A percentile compares a stretch with the other conserved stretches of the same genome.
Conservation (phyloP, 2,888 invertebrate species). For the Isoperla grammatica region DNA sequence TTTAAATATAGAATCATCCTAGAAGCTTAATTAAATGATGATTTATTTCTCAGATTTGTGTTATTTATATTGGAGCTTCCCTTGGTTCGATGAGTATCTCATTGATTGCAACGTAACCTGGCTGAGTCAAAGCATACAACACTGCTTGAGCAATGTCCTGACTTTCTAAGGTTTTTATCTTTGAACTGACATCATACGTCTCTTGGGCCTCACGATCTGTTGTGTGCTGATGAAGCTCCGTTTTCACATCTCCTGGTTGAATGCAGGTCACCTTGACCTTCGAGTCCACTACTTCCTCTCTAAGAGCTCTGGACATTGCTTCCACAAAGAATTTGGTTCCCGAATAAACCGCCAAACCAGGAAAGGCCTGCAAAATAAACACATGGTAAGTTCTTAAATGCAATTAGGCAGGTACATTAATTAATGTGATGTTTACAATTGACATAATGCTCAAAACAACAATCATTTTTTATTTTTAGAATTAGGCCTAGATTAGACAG, state of each 20-base stretch:
- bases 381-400: conserved; percentile 1
- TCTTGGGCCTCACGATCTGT: conserved; percentile 32
- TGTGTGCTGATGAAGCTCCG: conserved; percentile 31
- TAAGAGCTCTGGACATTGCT: conserved; percentile 32
- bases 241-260: conserved; percentile 35
- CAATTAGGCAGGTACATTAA: neutral
- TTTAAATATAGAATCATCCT: too few species aligned
- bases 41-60: neutral
- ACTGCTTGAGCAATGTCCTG: conserved; percentile 34
- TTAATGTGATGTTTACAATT: neutral
- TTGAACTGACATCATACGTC: conserved; percentile 28
- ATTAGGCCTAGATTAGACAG: too few species aligned
- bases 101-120: conserved; percentile 34
- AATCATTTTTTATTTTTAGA: too few species aligned
- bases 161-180: conserved; percentile 32
- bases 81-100: conserved; percentile 36
- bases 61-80: conserved; percentile 32
- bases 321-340: conserved; percentile 36
- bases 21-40: neutral
- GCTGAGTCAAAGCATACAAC: conserved; percentile 34
- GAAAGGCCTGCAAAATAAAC: conserved; percentile 31
- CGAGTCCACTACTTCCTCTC: conserved; percentile 32
- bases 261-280: conserved; percentile 35
- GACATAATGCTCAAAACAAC: too few species aligned
- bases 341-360: conserved; percentile 35